A percentile compares a stretch with the other conserved stretches of the same genome.
phyloP scores from a whole-genome alignment of 2,797 vertebrate species.

The Pithecia hirsuta region DNA sequence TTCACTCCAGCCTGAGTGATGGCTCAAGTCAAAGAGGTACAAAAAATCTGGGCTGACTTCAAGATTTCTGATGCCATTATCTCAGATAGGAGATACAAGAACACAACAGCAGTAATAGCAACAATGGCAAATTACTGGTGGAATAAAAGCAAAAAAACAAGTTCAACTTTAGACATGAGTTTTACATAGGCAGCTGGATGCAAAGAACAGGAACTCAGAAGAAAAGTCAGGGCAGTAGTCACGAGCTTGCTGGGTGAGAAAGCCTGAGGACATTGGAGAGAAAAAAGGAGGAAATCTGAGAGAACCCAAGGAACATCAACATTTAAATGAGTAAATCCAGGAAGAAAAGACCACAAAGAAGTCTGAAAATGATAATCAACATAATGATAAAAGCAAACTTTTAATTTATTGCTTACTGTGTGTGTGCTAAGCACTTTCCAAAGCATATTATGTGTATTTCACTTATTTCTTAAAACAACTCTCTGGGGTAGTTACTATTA shows the following conservation, averaged over 20 bases:
- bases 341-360: not conserved
- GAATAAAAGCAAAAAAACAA: not conserved
- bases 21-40: not conserved
- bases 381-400: not conserved
- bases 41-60: not conserved
- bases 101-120: conserved; percentile 10
- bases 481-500: not conserved
- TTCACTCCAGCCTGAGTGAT: not conserved
- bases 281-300: not conserved
- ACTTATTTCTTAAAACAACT: not conserved
- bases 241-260: not conserved
- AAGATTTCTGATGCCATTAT: not conserved
- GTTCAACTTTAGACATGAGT: not conserved
- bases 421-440: not conserved
- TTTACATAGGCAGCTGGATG: not conserved
- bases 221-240: not conserved
- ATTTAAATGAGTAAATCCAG: not conserved
- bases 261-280: not conserved
- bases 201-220: not conserved
- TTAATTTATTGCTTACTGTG: not conserved
- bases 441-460: not conserved
- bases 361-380: not conserved
- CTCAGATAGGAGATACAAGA: not conserved
- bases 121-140: not conserved
- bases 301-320: not conserved